Evolutionary conservation across 2,113 vertebrate genomes (phyloP).

Genomic region (Microcebus ravelobensis): DNA sequence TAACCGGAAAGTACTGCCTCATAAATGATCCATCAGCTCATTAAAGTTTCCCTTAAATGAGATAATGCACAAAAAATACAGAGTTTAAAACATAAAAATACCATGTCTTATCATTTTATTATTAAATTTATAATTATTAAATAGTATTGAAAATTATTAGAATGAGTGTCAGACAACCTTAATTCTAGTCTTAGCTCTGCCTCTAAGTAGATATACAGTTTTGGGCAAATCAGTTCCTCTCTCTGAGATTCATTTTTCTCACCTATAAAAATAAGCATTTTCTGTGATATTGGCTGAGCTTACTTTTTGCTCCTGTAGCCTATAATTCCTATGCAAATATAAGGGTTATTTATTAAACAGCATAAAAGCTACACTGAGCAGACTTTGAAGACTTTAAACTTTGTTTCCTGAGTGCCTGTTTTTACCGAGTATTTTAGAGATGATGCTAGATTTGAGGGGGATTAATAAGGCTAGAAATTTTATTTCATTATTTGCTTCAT

Average conservation of each 20-base stretch:
- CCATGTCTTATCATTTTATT: background rate
- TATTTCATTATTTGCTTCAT: background rate
- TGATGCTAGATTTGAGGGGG: background rate
- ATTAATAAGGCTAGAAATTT: slow-evolving; percentile 23
- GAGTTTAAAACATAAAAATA: background rate
- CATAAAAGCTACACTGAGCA: background rate
- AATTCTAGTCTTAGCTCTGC: background rate
- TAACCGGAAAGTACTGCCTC: background rate
- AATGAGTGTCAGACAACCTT: background rate
- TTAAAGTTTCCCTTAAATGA: background rate
- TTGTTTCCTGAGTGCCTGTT: background rate
- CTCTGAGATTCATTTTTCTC: background rate
- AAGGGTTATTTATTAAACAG: slow-evolving; percentile 34
- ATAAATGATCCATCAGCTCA: background rate
- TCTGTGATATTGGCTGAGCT: background rate
- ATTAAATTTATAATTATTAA: background rate
- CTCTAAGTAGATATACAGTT: background rate
- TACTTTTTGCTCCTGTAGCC: background rate
- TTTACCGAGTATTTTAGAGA: slow-evolving; percentile 22
- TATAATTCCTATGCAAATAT: slow-evolving; percentile 7
- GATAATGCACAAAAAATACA: background rate
- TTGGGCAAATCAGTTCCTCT: background rate
- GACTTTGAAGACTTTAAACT: slow-evolving; percentile 1
- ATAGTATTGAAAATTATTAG: background rate
- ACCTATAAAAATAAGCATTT: background rate